A percentile compares a stretch with the other conserved stretches of the same genome.
Conservation (phyloP, 2,888 invertebrate species). For the Apoderus coryli region DNA sequence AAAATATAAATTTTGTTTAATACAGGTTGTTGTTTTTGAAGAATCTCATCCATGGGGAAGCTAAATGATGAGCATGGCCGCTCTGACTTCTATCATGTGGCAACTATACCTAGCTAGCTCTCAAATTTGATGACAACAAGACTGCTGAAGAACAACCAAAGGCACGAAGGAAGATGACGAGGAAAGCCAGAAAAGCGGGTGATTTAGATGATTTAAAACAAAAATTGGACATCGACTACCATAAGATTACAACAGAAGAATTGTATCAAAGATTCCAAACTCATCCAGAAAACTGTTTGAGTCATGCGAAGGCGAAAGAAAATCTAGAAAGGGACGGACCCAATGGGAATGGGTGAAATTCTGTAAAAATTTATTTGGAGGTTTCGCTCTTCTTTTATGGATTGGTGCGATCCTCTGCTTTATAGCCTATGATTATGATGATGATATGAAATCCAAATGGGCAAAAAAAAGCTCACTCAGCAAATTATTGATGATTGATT, state of each 20-base stretch:
- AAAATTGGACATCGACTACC: constrained; percentile 98
- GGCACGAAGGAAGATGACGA: constrained; percentile 64
- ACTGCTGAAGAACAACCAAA: too few species aligned
- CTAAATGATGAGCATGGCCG: too few species aligned
- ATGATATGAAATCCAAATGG: too few species aligned
- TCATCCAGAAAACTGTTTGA: constrained; percentile 94
- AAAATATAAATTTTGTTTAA: too few species aligned
- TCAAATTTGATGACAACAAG: too few species aligned
- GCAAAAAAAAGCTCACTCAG: too few species aligned
- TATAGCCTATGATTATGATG: too few species aligned
- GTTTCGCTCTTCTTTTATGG: constrained; percentile 92
- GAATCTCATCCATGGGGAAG: too few species aligned
- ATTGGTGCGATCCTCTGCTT: constrained; percentile 95
- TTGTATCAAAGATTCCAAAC: constrained; percentile 93
- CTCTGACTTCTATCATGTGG: too few species aligned
- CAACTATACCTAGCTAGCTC: too few species aligned
- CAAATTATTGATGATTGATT: too few species aligned
- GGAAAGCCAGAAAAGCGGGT: constrained; percentile 66
- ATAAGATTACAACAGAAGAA: constrained; percentile 95
- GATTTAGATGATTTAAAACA: constrained; percentile 97
- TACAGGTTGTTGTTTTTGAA: too few species aligned
- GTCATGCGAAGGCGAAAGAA: constrained; percentile 92
- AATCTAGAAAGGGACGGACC: constrained; percentile 90
- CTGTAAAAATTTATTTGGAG: constrained; percentile 97
- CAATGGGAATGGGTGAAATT: constrained; percentile 98